Evolutionary conservation across 2,888 invertebrate species (phyloP), one percentile per base, ranked within the genome.

Genomic region (Volucella bombylans): DNA sequence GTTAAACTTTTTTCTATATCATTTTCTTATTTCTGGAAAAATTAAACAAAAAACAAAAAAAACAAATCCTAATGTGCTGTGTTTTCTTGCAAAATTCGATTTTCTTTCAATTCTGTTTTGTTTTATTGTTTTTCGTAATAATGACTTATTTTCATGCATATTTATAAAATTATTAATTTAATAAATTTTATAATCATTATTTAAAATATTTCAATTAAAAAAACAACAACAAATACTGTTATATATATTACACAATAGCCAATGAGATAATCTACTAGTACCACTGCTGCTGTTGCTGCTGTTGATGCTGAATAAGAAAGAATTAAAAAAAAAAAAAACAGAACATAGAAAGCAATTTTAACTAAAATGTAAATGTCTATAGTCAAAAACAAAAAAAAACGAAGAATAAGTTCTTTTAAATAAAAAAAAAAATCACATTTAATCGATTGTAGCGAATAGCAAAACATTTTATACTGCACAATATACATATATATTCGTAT

Each of bases 251-350:
- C 89, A 89, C 88, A 90, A 90, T 90, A 90, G 90, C 90, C 90
- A 90, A 89, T 90, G 90, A 91, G 88, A 88, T 90, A 91, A 89
- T 90, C 88, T 90, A 90, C 90, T 90, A 89, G 90, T 89, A 89
- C 90, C 88, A 90, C 89, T 88, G 89, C 90, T 90, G 91, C 90
- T 90, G 89, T 89, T 90, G 88, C 88, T 89, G 89, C 88, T 89
- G 89, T 87, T 88, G 90, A 87, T 85, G 86, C 82, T 87, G 88
- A 86, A 6, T 31, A 31, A 31, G 6, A 31, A 31, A 69, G 55
- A 68, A n/a, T 77, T 71, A 67, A 77, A 41, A 72, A 55, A 72
- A 38, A 71, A 57, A 64, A 57, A 76, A n/a, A n/a, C n/a, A n/a
- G n/a, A n/a, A n/a, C n/a, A 43, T 61, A 67, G 68, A 4, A 39